Percentiles rank a stretch among this genome's conserved stretches.
Conservation (phyloP, 23 tunicate species). For the Botrylloides violaceus region DNA sequence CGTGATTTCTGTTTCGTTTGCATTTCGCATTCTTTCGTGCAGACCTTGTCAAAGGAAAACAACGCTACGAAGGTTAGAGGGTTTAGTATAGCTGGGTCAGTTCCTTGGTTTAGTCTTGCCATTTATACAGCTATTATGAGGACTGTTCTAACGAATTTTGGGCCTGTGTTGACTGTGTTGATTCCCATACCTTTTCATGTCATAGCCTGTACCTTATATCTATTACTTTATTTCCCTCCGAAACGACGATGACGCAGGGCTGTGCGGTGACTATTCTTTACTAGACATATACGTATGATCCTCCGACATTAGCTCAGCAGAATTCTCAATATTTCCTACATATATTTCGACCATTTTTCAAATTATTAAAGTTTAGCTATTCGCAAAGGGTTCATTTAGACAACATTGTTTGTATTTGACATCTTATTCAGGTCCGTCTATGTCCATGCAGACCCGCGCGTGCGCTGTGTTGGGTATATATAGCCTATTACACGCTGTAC, state of each 20-base stretch:
- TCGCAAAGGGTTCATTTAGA: too few species aligned
- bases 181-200: conserved; percentile 19
- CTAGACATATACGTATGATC: too few species aligned
- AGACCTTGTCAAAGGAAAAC: neutral
- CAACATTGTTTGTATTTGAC: too few species aligned
- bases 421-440: too few species aligned
- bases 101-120: conserved; percentile 9
- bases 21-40: conserved; percentile 8
- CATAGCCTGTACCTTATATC: neutral
- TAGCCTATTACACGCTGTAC: too few species aligned
- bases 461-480: too few species aligned
- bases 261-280: too few species aligned
- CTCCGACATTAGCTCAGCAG: too few species aligned
- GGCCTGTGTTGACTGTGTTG: neutral
- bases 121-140: neutral
- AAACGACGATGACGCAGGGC: neutral
- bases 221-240: neutral
- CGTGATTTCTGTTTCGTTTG: conserved; percentile 20
- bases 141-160: neutral
- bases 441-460: too few species aligned
- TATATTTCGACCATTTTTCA: too few species aligned
- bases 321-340: too few species aligned
- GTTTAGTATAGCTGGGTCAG: conserved; percentile 10
- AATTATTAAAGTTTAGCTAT: too few species aligned
- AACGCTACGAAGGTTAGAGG: conserved; percentile 4